These are phyloP conservation scores for Drosophila colorata DNA, from an alignment of 2,888 invertebrate genomes.

Conservation along the genomic window DNA sequence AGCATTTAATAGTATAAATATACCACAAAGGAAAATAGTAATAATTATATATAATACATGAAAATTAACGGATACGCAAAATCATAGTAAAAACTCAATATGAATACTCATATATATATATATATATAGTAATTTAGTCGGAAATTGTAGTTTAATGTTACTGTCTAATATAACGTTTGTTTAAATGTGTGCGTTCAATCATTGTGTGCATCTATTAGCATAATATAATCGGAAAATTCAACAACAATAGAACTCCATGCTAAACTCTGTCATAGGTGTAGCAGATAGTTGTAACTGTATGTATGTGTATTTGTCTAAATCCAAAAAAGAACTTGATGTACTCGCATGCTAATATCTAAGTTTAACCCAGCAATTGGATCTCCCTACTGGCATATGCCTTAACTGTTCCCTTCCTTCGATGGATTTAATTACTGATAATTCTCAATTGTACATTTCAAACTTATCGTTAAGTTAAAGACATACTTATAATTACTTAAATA, in stretches of 20 bases:
- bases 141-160: constrained; percentile 66
- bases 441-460: constrained; percentile 60
- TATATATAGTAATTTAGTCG: constrained; percentile 46
- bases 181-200: constrained; percentile 51
- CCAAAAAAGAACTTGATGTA: constrained; percentile 24
- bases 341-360: constrained; percentile 13
- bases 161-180: constrained; percentile 53
- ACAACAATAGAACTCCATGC: constrained; percentile 16
- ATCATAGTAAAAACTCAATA: constrained; percentile 13
- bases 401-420: constrained; percentile 15
- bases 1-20: constrained; percentile 67
- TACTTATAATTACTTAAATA: constrained; percentile 73
- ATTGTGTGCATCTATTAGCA: constrained; percentile 32
- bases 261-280: constrained; percentile 16
- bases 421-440: constrained; percentile 23
- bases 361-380: constrained; percentile 9
- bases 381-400: constrained; percentile 11
- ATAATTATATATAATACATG: constrained; percentile 12
- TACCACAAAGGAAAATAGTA: constrained; percentile 23
- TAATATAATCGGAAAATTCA: constrained; percentile 26
- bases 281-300: constrained; percentile 46
- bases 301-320: constrained; percentile 43
- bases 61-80: constrained; percentile 18
- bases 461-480: constrained; percentile 57
- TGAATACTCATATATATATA: constrained; percentile 20